Percentiles rank a stretch among this genome's conserved stretches.
phyloP scores from a whole-genome alignment of 2,113 vertebrate species.

The Lycocorax pyrrhopterus region DNA sequence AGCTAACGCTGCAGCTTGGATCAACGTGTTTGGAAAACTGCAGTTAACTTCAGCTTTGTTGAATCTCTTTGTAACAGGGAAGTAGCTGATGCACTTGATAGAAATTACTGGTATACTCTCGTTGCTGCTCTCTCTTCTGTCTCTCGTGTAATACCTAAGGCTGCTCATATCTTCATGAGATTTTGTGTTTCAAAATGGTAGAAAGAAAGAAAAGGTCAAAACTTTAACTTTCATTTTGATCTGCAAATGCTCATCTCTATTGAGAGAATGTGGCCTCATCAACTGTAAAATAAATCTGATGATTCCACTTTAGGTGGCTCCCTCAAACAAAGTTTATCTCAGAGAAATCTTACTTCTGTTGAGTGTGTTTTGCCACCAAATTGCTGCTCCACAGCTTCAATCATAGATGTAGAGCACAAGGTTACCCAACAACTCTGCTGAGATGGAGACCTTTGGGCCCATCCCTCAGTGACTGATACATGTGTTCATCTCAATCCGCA shows the following conservation, averaged over 20 bases:
- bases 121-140: not conserved
- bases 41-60: not conserved
- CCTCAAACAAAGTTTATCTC: slow-evolving; percentile 37
- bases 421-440: slow-evolving; percentile 50
- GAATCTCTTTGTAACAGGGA: not conserved
- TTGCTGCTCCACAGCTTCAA: slow-evolving; percentile 20
- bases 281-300: slow-evolving; percentile 27
- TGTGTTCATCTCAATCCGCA: slow-evolving; percentile 60
- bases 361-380: slow-evolving; percentile 34
- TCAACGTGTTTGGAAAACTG: not conserved
- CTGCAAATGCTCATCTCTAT: not conserved
- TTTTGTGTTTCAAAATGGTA: not conserved
- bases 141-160: not conserved
- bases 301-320: slow-evolving; percentile 21
- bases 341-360: not conserved
- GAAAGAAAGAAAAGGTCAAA: not conserved
- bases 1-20: not conserved
- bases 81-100: not conserved
- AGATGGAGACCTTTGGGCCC: slow-evolving; percentile 57
- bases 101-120: not conserved
- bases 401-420: slow-evolving; percentile 43
- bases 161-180: not conserved
- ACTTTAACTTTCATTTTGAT: not conserved
- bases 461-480: slow-evolving; percentile 45
- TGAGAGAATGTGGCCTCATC: not conserved